phyloP scores from a whole-genome alignment of 2,888 invertebrate species.

The Phalangium opilio region DNA sequence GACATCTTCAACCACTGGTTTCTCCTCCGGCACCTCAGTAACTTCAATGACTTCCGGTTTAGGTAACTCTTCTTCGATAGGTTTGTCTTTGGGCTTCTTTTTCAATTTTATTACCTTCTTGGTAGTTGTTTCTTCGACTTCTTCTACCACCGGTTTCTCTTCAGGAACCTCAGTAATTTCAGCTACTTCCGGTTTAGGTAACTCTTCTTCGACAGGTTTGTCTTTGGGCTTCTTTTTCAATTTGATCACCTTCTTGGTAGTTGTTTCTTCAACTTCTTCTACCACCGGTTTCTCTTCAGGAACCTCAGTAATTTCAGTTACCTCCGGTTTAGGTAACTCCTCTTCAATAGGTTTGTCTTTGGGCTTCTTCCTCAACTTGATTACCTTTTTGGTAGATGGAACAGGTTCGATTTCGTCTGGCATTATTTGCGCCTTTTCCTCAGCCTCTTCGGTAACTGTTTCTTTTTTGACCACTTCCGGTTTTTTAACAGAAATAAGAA shows the following conservation, averaged over 20 bases:
- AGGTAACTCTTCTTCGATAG: too few relatives aligned
- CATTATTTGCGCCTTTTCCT: not conserved
- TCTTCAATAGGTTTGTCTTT: too few relatives aligned
- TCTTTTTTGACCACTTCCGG: too few relatives aligned
- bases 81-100: too few relatives aligned
- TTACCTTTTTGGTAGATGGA: too few relatives aligned
- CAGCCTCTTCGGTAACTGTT: not conserved
- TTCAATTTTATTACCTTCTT: too few relatives aligned
- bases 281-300: not conserved
- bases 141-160: not conserved
- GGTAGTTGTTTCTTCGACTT: not conserved
- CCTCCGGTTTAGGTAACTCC: too few relatives aligned
- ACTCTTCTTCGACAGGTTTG: not conserved
- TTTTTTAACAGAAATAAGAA: too few relatives aligned
- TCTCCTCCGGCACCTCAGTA: not conserved
- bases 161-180: not conserved
- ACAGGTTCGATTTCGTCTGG: not conserved
- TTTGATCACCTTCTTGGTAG: constrained; percentile 4
- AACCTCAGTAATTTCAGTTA: not conserved
- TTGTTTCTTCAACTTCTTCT: not conserved
- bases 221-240: too few relatives aligned
- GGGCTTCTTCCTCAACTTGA: too few relatives aligned
- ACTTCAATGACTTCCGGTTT: not conserved
- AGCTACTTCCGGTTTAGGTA: too few relatives aligned
- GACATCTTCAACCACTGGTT: too few relatives aligned